These are phyloP conservation scores for Nomada lathburiana DNA, from an alignment of 2,888 invertebrate genomes.

Conservation along the genomic window DNA sequence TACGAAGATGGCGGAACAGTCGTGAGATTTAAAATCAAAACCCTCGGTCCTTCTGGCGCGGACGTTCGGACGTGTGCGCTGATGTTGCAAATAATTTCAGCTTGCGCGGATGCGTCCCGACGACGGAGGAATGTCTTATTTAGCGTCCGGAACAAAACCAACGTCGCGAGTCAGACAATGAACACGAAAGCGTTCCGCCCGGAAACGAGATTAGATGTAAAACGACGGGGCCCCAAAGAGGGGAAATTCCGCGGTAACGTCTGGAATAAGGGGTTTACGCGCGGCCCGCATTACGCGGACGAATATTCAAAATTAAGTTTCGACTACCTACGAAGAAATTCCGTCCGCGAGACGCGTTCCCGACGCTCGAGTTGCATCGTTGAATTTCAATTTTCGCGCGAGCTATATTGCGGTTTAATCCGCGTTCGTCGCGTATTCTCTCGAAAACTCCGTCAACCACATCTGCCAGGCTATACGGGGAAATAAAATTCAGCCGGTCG, in stretches of 20 bases:
- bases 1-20: too few species aligned
- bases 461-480: background rate
- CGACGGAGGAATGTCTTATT: too few species aligned
- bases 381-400: slow-evolving; percentile 53
- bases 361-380: slow-evolving; percentile 37
- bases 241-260: slow-evolving; percentile 14
- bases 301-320: slow-evolving; percentile 56
- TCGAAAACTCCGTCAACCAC: background rate
- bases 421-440: slow-evolving; percentile 20
- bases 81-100: too few species aligned
- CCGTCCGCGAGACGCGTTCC: slow-evolving; percentile 19
- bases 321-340: slow-evolving; percentile 40
- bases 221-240: slow-evolving; percentile 2
- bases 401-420: slow-evolving; percentile 45
- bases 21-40: too few species aligned
- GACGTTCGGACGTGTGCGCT: too few species aligned
- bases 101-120: too few species aligned
- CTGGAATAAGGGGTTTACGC: slow-evolving; percentile 38
- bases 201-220: slow-evolving; percentile 12
- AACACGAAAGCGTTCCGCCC: background rate
- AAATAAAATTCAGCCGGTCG: slow-evolving; percentile 2
- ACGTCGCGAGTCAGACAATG: background rate
- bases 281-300: slow-evolving; percentile 24
- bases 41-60: too few species aligned
- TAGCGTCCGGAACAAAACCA: too few species aligned